These are phyloP conservation scores for Lochmaea capreae DNA, from an alignment of 2,888 invertebrate species.

Conservation along the genomic window DNA sequence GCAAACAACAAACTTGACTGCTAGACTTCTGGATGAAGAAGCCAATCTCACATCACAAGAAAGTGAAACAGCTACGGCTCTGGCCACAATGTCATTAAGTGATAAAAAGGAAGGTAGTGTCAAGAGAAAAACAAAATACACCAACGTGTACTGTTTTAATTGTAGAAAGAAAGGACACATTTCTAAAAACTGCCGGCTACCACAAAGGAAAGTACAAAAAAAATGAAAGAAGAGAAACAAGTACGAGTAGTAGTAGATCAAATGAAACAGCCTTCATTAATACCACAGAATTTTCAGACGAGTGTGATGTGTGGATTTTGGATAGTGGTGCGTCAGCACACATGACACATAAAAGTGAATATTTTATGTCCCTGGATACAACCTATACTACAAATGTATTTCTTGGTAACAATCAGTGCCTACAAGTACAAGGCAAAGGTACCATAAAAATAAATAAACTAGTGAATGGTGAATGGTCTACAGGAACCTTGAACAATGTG, in stretches of 20 bases:
- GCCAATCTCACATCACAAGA: slow-evolving; percentile 37
- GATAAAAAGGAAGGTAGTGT: slow-evolving; percentile 1
- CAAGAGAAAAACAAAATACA: slow-evolving; percentile 5
- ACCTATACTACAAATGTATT: background rate
- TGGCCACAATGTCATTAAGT: slow-evolving; percentile 23
- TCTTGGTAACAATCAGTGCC: background rate
- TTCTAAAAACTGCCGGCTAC: slow-evolving; percentile 35
- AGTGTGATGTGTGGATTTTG: too few relatives aligned
- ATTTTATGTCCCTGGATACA: background rate
- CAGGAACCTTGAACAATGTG: background rate
- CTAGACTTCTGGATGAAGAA: slow-evolving; percentile 48
- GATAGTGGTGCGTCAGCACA: too few relatives aligned
- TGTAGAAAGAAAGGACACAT: slow-evolving; percentile 45
- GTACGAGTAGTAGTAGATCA: too few relatives aligned
- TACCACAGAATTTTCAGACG: too few relatives aligned
- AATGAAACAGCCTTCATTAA: too few relatives aligned
- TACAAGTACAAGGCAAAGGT: background rate
- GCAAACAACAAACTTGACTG: slow-evolving; percentile 47
- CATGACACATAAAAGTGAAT: too few relatives aligned
- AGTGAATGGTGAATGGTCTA: background rate
- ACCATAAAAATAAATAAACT: background rate
- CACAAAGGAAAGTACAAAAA: too few relatives aligned
- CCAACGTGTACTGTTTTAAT: slow-evolving; percentile 34
- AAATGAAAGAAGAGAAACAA: too few relatives aligned
- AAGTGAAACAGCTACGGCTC: slow-evolving; percentile 30